These are phyloP conservation scores for Lepidurus packardi DNA, from an alignment of 1,140 invertebrate species.

Conservation along the genomic window DNA sequence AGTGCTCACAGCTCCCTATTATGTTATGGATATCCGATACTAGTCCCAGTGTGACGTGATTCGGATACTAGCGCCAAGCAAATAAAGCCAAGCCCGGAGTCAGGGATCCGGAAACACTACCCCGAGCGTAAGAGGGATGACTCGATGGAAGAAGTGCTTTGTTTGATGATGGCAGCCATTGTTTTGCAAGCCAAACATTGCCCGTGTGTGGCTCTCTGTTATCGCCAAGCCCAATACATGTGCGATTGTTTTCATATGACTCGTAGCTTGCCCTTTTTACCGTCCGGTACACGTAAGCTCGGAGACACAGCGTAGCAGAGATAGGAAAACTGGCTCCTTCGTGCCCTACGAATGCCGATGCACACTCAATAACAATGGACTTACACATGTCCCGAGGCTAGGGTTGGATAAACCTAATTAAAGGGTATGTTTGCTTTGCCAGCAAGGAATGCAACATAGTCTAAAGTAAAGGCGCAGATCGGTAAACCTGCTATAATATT, in stretches of 20 bases:
- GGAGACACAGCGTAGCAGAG: background rate
- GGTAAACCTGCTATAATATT: no score
- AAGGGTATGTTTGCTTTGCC: no score
- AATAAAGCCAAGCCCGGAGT: background rate
- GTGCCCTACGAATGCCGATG: no score
- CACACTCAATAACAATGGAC: no score
- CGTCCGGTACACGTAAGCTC: background rate
- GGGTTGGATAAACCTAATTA: no score
- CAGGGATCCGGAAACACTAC: background rate
- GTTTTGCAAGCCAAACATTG: background rate
- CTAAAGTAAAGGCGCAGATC: no score
- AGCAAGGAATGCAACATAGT: no score
- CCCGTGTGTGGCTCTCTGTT: constrained; percentile 17
- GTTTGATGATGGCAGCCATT: constrained; percentile 2
- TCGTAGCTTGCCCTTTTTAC: background rate
- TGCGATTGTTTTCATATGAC: constrained; percentile 11
- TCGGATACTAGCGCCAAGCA: background rate
- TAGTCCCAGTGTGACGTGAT: background rate
- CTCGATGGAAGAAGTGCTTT: background rate
- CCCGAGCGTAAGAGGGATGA: constrained; percentile 1
- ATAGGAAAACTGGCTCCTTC: no score
- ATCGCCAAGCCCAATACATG: constrained; percentile 21
- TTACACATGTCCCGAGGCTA: no score
- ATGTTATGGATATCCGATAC: background rate
- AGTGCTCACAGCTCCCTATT: background rate